Percentiles rank a stretch among this genome's conserved stretches.
phyloP scores from a whole-genome alignment of 2,113 vertebrate species.

The Sander lucioperca region DNA sequence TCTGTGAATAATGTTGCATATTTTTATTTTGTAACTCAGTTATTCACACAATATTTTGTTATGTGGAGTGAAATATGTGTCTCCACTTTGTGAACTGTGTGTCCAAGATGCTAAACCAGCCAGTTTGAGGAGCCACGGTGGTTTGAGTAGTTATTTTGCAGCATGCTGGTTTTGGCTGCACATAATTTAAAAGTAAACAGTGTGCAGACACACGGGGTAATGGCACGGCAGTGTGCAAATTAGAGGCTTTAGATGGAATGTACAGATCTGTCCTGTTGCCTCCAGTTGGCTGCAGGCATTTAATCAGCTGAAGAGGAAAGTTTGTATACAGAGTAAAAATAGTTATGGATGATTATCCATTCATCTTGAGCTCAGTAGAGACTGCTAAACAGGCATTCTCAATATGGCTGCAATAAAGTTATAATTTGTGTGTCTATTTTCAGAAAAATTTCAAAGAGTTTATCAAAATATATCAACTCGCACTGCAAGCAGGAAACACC shows the following conservation, averaged over 20 bases:
- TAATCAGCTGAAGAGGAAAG: not conserved
- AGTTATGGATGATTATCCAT: not conserved
- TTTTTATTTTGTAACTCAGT: not conserved
- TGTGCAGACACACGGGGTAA: not conserved
- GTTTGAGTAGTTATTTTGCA: not conserved
- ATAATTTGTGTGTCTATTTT: not conserved
- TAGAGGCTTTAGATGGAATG: slow-evolving; percentile 19
- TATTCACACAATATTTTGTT: not conserved
- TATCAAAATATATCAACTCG: not conserved
- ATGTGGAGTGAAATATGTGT: not conserved
- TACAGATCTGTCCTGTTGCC: not conserved
- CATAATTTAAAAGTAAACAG: not conserved
- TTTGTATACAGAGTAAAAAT: slow-evolving; percentile 1
- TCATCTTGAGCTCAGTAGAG: not conserved
- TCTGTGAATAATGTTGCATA: not conserved
- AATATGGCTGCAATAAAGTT: not conserved
- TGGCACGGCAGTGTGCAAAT: slow-evolving; percentile 7
- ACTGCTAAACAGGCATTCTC: not conserved
- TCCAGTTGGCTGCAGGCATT: not conserved
- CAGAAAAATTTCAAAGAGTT: not conserved
- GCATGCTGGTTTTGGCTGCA: not conserved
- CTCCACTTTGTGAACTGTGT: not conserved
- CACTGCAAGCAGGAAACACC: slow-evolving; percentile 5
- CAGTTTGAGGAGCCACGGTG: not conserved
- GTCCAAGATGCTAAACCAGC: not conserved